These are phyloP conservation scores for Sternotherus odoratus DNA, from an alignment of 2,797 vertebrate species.

Conservation along the genomic window DNA sequence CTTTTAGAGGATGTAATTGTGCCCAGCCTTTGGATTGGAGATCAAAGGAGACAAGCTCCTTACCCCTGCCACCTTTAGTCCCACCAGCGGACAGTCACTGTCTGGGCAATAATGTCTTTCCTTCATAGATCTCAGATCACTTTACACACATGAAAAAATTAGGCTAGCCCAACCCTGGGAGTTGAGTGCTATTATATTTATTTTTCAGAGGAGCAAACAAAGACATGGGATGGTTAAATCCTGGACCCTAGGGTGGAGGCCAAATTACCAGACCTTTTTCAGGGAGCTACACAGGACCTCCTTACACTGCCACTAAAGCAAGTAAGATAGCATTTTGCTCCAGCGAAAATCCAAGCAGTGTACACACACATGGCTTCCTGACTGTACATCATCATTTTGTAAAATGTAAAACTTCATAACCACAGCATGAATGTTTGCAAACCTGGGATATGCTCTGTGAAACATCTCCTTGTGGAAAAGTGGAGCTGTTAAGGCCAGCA, in stretches of 20 bases:
- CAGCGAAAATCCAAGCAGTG: background rate
- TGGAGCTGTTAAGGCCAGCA: background rate
- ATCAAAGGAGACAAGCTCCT: background rate
- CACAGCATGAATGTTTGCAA: background rate
- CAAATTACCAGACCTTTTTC: background rate
- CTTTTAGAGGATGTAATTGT: background rate
- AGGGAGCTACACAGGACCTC: background rate
- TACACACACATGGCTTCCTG: rapidly evolving
- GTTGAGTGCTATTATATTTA: too few relatives aligned
- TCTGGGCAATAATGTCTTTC: background rate
- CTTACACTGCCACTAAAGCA: too few relatives aligned
- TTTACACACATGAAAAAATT: background rate
- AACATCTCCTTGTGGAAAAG: background rate
- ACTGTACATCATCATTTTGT: background rate
- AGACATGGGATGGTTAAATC: background rate
- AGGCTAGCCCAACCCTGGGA: background rate
- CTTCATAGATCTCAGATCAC: background rate
- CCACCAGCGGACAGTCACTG: background rate
- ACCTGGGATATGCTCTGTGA: background rate
- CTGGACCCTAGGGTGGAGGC: background rate
- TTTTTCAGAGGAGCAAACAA: background rate
- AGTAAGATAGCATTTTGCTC: rapidly evolving
- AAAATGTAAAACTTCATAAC: background rate
- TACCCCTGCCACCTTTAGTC: background rate
- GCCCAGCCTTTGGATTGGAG: background rate